Evolutionary conservation across 2,888 invertebrate genomes (phyloP), one percentile per base, ranked within the genome.

Genomic region (Hydroisotoma schaefferi): DNA sequence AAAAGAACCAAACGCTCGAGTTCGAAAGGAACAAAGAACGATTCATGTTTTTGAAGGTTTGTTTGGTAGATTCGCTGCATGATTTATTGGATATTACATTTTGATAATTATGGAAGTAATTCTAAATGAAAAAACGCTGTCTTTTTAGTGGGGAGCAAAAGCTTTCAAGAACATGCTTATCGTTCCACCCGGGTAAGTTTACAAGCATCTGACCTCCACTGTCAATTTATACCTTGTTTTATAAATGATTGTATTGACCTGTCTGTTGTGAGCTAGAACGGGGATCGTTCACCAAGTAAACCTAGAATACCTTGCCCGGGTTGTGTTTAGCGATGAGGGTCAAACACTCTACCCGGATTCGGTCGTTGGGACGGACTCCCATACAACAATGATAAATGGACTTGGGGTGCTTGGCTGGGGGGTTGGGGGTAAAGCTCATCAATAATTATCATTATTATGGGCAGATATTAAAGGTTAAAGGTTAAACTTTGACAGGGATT

Each of bases 281-380:
- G 98, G 98, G 4, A 99, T 99, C 65, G 94, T 97, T 0, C 98
- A 98, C 78, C 98, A 99, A 82, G 95, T 99, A 1, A 99, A 99
- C 78, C 80, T 99, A 75, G 97, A 97, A 77, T 95, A 94, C 76
- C 77, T 98, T 51, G 91, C 90, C 0, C 80, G 90, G 59, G 94
- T 97, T 15, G 94, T 97, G 33, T 97, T 97, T 76, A 82, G 80
- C 0, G 77, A 82, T 18, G 80, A 82, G 46, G 75, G 80, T 51
- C 73, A 86, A 1, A 33, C 55, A 3, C 78, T 94, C 1, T 87
- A 90, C 75, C 94, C 94, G 0, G 94, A 95, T 77, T 90, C 89
- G 10, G 86, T 94, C 65, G 97, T 99, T 40, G 98, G 98, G 8
- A 98, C 98, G 0, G 99, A 99, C 82, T 94, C 94, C 0, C 98